These are phyloP conservation scores for Carcinoscorpius rotundicauda DNA, from an alignment of 1,140 invertebrate species.

Conservation along the genomic window DNA sequence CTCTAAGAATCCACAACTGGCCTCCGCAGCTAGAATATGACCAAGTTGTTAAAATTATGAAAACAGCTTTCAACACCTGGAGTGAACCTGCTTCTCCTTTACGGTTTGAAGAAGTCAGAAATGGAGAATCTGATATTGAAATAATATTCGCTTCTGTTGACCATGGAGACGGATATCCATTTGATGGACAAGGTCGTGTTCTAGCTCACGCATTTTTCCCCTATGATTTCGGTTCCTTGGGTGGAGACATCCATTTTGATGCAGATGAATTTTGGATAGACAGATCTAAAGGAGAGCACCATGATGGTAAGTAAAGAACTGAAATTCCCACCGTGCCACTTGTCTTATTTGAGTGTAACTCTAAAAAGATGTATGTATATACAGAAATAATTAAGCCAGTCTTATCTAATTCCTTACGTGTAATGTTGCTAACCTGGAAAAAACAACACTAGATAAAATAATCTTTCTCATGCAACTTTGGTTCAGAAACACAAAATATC, in stretches of 20 bases:
- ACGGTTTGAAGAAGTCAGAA: conserved; percentile 12
- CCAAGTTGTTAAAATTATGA: not conserved
- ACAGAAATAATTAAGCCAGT: no score
- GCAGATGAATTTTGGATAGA: conserved; percentile 39
- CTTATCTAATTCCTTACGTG: no score
- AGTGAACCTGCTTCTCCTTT: conserved; percentile 19
- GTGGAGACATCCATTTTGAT: conserved; percentile 43
- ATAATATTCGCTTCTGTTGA: conserved; percentile 61
- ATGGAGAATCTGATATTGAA: conserved; percentile 64
- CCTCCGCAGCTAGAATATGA: no score
- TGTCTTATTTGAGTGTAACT: not conserved
- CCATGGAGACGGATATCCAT: conserved; percentile 56
- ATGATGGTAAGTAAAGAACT: conserved; percentile 8
- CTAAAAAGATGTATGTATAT: no score
- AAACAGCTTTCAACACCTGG: conserved; percentile 25
- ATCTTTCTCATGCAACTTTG: no score
- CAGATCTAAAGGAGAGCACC: conserved; percentile 3
- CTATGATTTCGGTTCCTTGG: conserved; percentile 27
- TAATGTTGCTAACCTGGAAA: no score
- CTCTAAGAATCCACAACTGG: no score
- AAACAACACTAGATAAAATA: no score
- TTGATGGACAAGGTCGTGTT: conserved; percentile 41
- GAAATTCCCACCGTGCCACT: not conserved
- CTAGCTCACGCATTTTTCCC: conserved; percentile 45
- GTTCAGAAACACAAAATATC: no score